Evolutionary conservation across 2,888 invertebrate genomes (phyloP).

Genomic region (Acrobasis consociella): DNA sequence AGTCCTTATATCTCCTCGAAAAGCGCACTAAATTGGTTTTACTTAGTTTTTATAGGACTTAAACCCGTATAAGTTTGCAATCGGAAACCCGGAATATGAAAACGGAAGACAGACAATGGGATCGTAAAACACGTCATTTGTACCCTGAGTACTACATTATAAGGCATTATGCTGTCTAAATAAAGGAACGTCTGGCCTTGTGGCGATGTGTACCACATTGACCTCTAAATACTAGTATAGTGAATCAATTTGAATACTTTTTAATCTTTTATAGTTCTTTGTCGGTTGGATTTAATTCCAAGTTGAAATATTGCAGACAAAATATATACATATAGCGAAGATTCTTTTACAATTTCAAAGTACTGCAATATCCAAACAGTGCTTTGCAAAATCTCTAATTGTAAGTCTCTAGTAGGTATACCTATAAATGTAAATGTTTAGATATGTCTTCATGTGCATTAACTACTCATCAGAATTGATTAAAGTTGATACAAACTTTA

Average conservation of each 20-base stretch:
- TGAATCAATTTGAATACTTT: constrained; percentile 14
- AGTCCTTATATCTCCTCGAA: neutral
- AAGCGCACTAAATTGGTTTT: constrained; percentile 1
- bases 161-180: constrained; percentile 20
- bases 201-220: constrained; percentile 10
- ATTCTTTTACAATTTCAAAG: no score
- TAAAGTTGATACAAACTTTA: no score
- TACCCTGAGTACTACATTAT: constrained; percentile 20
- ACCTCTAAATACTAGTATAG: constrained; percentile 14
- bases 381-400: no score
- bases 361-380: no score
- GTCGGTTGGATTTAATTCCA: neutral
- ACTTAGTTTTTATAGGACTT: neutral
- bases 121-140: constrained; percentile 23
- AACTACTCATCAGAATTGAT: no score
- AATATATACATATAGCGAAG: no score
- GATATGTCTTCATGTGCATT: no score
- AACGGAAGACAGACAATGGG: constrained; percentile 24
- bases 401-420: no score
- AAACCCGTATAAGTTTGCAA: constrained; percentile 13
- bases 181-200: constrained; percentile 22
- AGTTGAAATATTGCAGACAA: no score
- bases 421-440: no score
- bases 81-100: constrained; percentile 22
- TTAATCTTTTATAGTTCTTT: constrained; percentile 1